Evolutionary conservation across 1,140 invertebrate genomes (phyloP), one percentile per base, ranked within the genome.

Genomic region (Sinella curviseta): DNA sequence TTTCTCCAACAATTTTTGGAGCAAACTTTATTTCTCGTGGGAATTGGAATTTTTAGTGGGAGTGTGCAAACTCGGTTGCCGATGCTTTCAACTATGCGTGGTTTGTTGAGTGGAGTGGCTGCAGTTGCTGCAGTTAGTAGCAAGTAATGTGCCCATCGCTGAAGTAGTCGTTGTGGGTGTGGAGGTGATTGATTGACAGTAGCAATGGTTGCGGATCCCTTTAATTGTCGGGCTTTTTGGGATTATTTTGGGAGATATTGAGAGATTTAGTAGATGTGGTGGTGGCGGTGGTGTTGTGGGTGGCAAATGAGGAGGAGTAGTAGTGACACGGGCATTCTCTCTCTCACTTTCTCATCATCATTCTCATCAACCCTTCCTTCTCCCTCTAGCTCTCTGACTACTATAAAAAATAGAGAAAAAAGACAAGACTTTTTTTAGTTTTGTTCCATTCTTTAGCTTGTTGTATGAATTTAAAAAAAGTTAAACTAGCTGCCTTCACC

Each of bases 341-440:
- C 24, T 60, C 24, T n/a, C 8, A 60, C 24, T 26, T 17, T 60
- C 57, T 60, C 57, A 48, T 48, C n/a, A n/a, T 48, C 39, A 48
- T 48, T 60, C 24, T 26, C 57, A 60, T 26, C 57, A 26, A 60
- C 57, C 57, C 57, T 60, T 4, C 24, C 24, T 60, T n/a, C 24
- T 60, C 24, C 57, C 24, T n/a, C 57, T n/a, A n/a, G n/a, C 12
- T 17, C 57, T 26, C 57, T 60, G 12, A 60, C 57, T 60, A 60
- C 57, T 60, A 60, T n/a, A 60, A 60, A 60, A 60, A 60, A 60
- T 60, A 60, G 57, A 60, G 57, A 60, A 60, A 60, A 60, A 60
- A 60, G 12, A 60, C 4, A 60, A 14, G 8, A 12, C 20, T 48
- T 48, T 48, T 48, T 48, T 8, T 48, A 48, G 39, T 48, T 20